A percentile compares a stretch with the other conserved stretches of the same genome.
These are phyloP conservation scores for Clarias pachynema DNA, from an alignment of 2,797 vertebrate genomes.

Conservation along the genomic window DNA sequence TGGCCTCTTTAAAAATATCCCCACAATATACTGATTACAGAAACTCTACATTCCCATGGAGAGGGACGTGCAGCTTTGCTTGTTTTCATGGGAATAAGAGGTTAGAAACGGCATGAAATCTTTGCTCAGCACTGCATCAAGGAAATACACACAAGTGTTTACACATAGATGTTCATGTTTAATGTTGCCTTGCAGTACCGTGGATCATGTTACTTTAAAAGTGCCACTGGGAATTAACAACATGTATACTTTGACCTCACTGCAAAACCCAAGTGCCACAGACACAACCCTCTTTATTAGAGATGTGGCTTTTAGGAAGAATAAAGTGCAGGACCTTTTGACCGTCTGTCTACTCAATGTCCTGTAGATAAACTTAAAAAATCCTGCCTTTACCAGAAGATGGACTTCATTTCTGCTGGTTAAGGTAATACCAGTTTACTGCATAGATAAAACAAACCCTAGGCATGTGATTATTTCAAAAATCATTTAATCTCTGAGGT, in stretches of 20 bases:
- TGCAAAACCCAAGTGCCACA: neutral
- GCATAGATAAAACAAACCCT: neutral
- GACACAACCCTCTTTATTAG: constrained; percentile 17
- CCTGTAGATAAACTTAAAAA: constrained; percentile 12
- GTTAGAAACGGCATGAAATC: constrained; percentile 5
- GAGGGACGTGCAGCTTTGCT: constrained; percentile 9
- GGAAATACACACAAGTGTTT: constrained; percentile 16
- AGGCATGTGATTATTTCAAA: neutral
- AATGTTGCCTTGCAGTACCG: neutral
- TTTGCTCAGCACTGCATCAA: constrained; percentile 11
- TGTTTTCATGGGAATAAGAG: constrained; percentile 43
- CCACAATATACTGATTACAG: constrained; percentile 38
- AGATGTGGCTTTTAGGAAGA: neutral
- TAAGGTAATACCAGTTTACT: neutral
- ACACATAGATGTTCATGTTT: constrained; percentile 4
- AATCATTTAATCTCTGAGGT: neutral
- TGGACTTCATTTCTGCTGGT: neutral
- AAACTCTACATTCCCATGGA: constrained; percentile 32
- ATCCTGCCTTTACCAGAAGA: neutral
- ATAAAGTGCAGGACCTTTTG: constrained; percentile 10
- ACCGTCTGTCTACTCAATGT: neutral
- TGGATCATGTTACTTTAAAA: constrained; percentile 16
- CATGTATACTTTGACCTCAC: constrained; percentile 31
- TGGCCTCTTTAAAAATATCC: constrained; percentile 31
- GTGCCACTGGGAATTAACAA: constrained; percentile 16